These are phyloP conservation scores for Lacerta bilineata DNA, from an alignment of 2,797 vertebrate genomes.

Conservation along the genomic window DNA sequence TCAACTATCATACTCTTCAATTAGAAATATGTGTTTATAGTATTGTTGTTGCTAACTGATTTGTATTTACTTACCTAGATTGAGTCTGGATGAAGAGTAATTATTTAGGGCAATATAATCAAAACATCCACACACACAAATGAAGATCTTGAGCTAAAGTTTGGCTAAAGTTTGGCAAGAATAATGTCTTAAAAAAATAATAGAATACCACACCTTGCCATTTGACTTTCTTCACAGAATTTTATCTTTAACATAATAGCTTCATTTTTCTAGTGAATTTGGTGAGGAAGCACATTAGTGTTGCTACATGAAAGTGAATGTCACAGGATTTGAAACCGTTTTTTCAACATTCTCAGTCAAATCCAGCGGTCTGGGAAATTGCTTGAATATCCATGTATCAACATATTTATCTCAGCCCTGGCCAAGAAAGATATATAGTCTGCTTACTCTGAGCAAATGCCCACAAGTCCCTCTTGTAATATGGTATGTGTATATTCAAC, in stretches of 20 bases:
- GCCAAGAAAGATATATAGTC: neutral
- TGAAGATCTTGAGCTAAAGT: neutral
- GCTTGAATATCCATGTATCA: neutral
- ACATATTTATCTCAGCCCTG: neutral
- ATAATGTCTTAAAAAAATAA: neutral
- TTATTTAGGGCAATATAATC: neutral
- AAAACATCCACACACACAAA: too few relatives aligned
- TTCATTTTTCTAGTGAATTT: neutral
- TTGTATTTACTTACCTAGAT: neutral
- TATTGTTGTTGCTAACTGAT: neutral
- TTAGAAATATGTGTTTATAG: neutral
- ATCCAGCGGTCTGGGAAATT: neutral
- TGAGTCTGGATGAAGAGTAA: neutral
- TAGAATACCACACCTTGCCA: neutral
- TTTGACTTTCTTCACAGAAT: neutral
- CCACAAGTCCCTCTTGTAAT: neutral
- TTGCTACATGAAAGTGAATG: neutral
- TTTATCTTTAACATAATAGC: neutral
- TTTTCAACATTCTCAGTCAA: neutral
- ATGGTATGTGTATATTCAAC: neutral
- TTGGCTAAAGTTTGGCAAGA: neutral
- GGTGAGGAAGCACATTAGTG: neutral
- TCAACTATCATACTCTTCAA: neutral
- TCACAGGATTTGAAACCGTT: neutral
- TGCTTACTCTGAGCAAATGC: neutral